Percentiles rank a stretch among this genome's conserved stretches.
phyloP scores from a whole-genome alignment of 2,888 invertebrate genomes.

The Chorisops tibialis region DNA sequence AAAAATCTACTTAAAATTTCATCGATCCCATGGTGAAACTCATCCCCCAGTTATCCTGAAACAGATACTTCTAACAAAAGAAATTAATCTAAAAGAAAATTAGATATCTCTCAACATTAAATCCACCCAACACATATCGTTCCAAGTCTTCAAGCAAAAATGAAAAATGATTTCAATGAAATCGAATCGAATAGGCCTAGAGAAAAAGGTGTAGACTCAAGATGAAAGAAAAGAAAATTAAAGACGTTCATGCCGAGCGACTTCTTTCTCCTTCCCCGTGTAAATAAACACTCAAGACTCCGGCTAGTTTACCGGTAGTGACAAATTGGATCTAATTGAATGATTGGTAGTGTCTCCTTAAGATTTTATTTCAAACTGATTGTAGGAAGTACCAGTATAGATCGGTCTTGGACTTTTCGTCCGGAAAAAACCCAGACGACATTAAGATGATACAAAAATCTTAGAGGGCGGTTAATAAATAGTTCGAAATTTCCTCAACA shows the following conservation, averaged over 20 bases:
- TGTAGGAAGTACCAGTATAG: neutral
- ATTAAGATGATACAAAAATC: neutral
- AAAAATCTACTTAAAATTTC: neutral
- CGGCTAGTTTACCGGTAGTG: slow-evolving; percentile 27
- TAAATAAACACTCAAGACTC: slow-evolving; percentile 11
- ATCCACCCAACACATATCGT: no score
- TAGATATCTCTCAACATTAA: no score
- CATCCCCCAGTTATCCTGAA: no score
- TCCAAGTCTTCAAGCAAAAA: neutral
- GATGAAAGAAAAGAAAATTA: neutral
- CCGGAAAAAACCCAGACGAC: neutral
- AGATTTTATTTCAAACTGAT: neutral
- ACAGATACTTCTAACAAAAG: no score
- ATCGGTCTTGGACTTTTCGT: neutral
- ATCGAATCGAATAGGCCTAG: neutral
- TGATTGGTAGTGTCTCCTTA: slow-evolving; percentile 25
- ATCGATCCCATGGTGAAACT: no score
- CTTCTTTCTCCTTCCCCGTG: neutral
- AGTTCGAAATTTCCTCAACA: slow-evolving; percentile 15
- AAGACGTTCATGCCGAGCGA: neutral
- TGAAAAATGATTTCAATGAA: slow-evolving; percentile 32
- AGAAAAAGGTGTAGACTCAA: slow-evolving; percentile 10
- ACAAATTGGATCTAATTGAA: slow-evolving; percentile 33
- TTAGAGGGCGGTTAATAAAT: slow-evolving; percentile 31
- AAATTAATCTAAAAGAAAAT: no score